phyloP scores from a whole-genome alignment of 2,888 invertebrate genomes.

The Lamellibrachia satsuma region DNA sequence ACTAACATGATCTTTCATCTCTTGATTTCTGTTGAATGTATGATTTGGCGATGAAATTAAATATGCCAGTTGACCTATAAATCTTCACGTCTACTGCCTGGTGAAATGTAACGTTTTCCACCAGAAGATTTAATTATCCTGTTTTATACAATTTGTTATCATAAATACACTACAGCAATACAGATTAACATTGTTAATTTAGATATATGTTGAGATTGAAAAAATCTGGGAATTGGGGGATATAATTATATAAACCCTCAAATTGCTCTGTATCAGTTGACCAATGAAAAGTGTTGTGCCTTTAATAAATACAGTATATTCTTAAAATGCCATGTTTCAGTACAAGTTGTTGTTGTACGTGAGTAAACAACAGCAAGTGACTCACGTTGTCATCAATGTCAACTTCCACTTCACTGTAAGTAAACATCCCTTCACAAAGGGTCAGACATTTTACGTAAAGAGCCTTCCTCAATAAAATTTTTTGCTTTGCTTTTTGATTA shows the following conservation, averaged over 20 bases:
- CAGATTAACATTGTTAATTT: neutral
- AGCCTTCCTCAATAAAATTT: no score
- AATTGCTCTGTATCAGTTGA: neutral
- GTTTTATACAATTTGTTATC: neutral
- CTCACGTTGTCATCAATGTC: constrained; percentile 56
- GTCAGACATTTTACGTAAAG: no score
- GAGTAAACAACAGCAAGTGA: constrained; percentile 60
- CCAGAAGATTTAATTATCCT: no score
- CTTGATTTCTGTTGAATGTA: no score
- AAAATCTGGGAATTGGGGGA: neutral
- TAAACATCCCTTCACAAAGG: constrained; percentile 8
- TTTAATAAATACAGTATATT: neutral
- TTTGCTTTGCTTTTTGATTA: no score
- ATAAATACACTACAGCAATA: neutral
- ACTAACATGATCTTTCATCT: no score
- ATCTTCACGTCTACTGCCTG: no score
- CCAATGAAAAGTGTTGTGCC: neutral
- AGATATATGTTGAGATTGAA: neutral
- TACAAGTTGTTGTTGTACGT: constrained; percentile 62
- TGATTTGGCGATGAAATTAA: no score
- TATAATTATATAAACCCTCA: neutral
- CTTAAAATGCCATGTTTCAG: constrained; percentile 42
- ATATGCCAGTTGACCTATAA: no score
- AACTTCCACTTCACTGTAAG: constrained; percentile 42
- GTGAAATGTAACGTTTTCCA: no score